These are phyloP conservation scores for Lysandra coridon DNA, from an alignment of 2,888 invertebrate species.

Conservation along the genomic window DNA sequence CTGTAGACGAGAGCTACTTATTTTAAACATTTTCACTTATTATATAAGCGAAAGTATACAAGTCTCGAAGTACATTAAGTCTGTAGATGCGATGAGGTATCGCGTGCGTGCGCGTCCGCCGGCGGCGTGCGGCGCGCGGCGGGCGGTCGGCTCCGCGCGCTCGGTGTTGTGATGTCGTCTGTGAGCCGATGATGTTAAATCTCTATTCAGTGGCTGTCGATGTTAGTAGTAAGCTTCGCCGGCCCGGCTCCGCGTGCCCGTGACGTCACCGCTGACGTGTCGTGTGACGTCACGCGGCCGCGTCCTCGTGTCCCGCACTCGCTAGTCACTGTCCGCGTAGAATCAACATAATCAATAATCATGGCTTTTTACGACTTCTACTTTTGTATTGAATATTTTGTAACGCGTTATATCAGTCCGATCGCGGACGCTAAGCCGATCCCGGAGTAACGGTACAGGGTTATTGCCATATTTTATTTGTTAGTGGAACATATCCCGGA, in stretches of 20 bases:
- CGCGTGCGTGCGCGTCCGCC: neutral
- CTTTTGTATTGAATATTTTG: neutral
- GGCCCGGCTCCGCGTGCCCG: neutral
- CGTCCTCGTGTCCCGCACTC: neutral
- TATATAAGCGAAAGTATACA: constrained; percentile 5
- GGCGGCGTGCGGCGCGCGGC: neutral
- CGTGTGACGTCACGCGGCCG: neutral
- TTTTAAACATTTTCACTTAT: neutral
- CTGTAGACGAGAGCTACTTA: neutral
- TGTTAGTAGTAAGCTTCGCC: neutral
- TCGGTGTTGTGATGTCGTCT: neutral
- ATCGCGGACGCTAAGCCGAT: neutral
- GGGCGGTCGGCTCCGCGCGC: neutral
- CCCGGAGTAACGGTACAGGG: constrained; percentile 11
- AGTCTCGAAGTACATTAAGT: neutral
- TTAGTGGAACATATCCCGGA: neutral
- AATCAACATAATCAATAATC: neutral
- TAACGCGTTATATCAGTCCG: neutral
- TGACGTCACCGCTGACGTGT: neutral
- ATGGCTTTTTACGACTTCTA: neutral
- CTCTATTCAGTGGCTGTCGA: constrained; percentile 4
- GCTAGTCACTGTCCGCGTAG: neutral
- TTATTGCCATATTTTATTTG: constrained; percentile 14
- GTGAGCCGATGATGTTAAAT: constrained; percentile 24
- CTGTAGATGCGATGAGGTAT: neutral